phyloP scores from a whole-genome alignment of 2,888 invertebrate genomes.

The Trachelus tabidus region DNA sequence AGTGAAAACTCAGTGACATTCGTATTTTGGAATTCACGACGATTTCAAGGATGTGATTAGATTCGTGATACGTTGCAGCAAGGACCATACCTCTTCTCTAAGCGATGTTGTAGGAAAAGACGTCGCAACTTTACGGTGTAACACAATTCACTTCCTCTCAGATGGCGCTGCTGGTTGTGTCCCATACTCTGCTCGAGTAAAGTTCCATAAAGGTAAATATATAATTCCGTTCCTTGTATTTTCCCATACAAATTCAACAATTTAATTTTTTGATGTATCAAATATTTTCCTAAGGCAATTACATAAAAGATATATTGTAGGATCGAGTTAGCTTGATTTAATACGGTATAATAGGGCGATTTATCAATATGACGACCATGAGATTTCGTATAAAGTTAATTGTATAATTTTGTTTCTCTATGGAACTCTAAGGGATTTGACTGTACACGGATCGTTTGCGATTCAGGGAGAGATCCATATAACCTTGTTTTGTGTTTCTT shows the following conservation, averaged over 20 bases:
- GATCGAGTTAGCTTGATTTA: not conserved
- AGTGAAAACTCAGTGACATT: conserved; percentile 15
- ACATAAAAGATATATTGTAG: not conserved
- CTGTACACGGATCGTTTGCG: conserved; percentile 6
- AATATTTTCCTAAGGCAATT: not conserved
- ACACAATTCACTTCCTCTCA: conserved; percentile 34
- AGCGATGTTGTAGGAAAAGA: conserved; percentile 52
- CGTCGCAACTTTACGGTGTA: conserved; percentile 31
- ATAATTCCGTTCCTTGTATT: not conserved
- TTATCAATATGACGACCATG: not conserved
- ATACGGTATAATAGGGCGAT: not conserved
- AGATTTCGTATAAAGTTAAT: not conserved
- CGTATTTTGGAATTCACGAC: conserved; percentile 12
- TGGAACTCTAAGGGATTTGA: not conserved
- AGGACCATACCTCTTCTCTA: conserved; percentile 46
- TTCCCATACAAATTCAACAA: not conserved
- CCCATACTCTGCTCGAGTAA: not conserved
- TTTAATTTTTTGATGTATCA: not conserved
- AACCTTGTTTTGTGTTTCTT: conserved; percentile 32
- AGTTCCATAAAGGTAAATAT: not conserved
- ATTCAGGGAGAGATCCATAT: conserved; percentile 40
- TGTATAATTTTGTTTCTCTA: not conserved
- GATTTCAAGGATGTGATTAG: conserved; percentile 42
- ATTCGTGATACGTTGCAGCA: conserved; percentile 38
- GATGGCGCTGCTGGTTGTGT: conserved; percentile 23